Conservation (phyloP, 2,797 vertebrate species). For the Australoheros facetus region DNA sequence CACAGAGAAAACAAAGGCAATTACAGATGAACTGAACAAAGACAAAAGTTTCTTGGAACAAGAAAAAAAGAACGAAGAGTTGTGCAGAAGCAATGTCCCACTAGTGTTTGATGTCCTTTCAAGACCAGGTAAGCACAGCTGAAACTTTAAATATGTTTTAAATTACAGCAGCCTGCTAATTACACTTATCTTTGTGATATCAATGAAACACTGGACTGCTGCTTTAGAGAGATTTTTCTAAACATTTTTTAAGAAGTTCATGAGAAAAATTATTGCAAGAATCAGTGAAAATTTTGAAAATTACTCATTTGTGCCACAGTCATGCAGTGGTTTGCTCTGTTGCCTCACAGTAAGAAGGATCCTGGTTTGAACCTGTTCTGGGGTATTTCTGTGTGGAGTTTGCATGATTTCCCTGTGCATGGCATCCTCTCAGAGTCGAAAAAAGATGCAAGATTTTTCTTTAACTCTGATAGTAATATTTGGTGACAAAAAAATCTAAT, state of each 20-base stretch:
- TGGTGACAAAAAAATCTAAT: no score
- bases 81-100: background rate
- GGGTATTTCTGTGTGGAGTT: background rate
- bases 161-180: background rate
- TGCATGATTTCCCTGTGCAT: background rate
- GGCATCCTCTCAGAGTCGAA: background rate
- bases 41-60: rapidly evolving
- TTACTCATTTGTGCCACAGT: background rate
- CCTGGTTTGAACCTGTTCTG: background rate
- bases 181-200: background rate
- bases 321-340: background rate
- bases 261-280: background rate
- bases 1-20: background rate
- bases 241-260: no score
- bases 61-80: background rate
- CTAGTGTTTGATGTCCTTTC: rapidly evolving
- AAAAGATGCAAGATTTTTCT: background rate
- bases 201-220: background rate
- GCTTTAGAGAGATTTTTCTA: background rate
- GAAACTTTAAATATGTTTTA: background rate
- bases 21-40: constrained; percentile 25
- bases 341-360: background rate
- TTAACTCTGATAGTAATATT: no score
- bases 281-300: background rate
- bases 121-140: constrained; percentile 28